Conservation (phyloP, 2,113 vertebrate genomes). For the Leptobrachium leishanense region DNA sequence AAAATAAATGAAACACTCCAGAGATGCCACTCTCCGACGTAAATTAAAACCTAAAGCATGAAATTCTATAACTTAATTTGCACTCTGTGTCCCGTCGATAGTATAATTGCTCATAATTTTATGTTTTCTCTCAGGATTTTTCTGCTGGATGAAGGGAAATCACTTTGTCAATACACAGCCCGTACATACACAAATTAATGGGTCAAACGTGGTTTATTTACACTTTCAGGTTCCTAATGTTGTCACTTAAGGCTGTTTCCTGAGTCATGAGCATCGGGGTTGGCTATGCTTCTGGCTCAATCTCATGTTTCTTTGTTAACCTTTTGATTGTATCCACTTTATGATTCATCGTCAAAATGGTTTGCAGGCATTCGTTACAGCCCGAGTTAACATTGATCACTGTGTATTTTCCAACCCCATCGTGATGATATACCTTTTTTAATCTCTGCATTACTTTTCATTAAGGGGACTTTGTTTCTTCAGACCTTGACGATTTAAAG, state of each 20-base stretch:
- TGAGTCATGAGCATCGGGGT: constrained; percentile 1
- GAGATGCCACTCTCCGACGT: too few species aligned
- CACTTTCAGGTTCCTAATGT: not conserved
- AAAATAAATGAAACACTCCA: too few species aligned
- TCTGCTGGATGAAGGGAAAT: not conserved
- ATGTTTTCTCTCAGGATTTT: not conserved
- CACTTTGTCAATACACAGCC: constrained; percentile 15
- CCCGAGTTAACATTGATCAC: not conserved
- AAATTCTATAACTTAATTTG: too few species aligned
- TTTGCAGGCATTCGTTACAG: constrained; percentile 6
- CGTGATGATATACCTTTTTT: not conserved
- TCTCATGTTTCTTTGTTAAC: constrained; percentile 2
- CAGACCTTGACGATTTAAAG: not conserved
- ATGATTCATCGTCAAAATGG: constrained; percentile 8
- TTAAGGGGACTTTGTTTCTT: not conserved
- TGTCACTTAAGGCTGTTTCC: not conserved
- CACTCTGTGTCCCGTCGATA: not conserved
- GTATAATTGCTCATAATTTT: not conserved
- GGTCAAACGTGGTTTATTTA: constrained; percentile 22
- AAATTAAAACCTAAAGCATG: too few species aligned
- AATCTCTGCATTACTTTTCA: not conserved
- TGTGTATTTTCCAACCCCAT: not conserved
- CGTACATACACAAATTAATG: not conserved
- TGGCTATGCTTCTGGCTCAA: not conserved
- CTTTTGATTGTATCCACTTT: constrained; percentile 24